A percentile compares a stretch with the other conserved stretches of the same genome.
Evolutionary conservation across 30 jellyfish, hydroid and myxozoan genomes (phyloP).

Genomic region (Hydractinia symbiolongicarpus): DNA sequence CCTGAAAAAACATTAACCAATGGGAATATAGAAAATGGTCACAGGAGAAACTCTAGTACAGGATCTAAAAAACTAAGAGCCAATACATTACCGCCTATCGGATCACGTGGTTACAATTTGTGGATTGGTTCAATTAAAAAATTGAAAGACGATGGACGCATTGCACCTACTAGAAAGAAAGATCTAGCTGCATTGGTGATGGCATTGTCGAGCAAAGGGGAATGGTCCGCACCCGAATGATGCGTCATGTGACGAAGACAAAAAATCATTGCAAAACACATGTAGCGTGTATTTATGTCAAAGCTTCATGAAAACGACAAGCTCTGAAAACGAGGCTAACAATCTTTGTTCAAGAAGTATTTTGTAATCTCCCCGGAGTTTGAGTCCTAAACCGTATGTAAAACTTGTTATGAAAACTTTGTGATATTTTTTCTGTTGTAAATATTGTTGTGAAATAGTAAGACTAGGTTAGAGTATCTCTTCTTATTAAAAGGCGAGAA

Average conservation of each 20-base stretch:
- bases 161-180: slow-evolving; percentile 34
- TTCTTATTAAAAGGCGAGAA: too few relatives aligned
- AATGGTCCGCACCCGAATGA: slow-evolving; percentile 44
- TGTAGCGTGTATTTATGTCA: too few relatives aligned
- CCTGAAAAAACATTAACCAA: not conserved
- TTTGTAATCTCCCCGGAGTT: too few relatives aligned
- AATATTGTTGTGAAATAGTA: too few relatives aligned
- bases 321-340: too few relatives aligned
- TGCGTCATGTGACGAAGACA: not conserved
- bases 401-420: too few relatives aligned
- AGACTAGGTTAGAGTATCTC: too few relatives aligned
- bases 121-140: slow-evolving; percentile 54
- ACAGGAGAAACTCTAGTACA: not conserved
- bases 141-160: slow-evolving; percentile 50
- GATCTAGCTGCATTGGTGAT: slow-evolving; percentile 64
- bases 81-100: slow-evolving; percentile 21
- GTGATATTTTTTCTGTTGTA: too few relatives aligned
- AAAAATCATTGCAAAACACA: too few relatives aligned
- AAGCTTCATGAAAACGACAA: too few relatives aligned
- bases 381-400: too few relatives aligned
- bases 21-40: not conserved
- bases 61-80: not conserved
- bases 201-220: slow-evolving; percentile 77
- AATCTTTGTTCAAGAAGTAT: too few relatives aligned
- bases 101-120: not conserved